phyloP scores from a whole-genome alignment of 1,140 invertebrate genomes.

The Frieseomelitta varia region DNA sequence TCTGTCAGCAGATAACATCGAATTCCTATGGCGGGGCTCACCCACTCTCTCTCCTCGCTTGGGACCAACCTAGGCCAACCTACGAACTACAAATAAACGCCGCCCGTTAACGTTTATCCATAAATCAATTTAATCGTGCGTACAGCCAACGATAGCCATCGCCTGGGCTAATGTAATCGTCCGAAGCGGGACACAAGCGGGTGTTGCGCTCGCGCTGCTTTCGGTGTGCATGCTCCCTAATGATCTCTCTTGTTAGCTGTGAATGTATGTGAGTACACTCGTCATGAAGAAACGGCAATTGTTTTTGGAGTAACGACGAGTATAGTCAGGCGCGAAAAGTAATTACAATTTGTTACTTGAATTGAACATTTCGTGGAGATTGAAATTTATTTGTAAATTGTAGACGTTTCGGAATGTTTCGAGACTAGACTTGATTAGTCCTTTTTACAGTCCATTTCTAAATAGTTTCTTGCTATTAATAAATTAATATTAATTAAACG shows the following conservation, averaged over 20 bases:
- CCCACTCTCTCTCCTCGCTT: conserved; percentile 60
- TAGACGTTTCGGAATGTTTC: no score
- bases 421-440: no score
- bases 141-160: conserved; percentile 63
- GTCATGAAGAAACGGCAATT: background rate
- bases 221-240: background rate
- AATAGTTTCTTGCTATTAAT: no score
- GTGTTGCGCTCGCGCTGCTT: background rate
- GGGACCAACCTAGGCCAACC: conserved; percentile 7
- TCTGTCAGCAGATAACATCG: conserved; percentile 69
- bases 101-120: conserved; percentile 63
- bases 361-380: no score
- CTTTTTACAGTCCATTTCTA: no score
- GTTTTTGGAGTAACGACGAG: no score
- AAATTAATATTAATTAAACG: no score
- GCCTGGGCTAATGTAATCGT: conserved; percentile 65
- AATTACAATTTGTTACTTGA: no score
- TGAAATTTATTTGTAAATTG: no score
- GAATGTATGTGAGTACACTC: no score
- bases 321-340: no score
- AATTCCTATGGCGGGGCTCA: conserved; percentile 67
- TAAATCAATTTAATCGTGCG: conserved; percentile 71
- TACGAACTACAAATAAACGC: conserved; percentile 51
- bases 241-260: no score
- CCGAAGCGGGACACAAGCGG: conserved; percentile 24